These are phyloP conservation scores for Microplitis demolitor DNA, from an alignment of 1,140 invertebrate species.

Conservation along the genomic window DNA sequence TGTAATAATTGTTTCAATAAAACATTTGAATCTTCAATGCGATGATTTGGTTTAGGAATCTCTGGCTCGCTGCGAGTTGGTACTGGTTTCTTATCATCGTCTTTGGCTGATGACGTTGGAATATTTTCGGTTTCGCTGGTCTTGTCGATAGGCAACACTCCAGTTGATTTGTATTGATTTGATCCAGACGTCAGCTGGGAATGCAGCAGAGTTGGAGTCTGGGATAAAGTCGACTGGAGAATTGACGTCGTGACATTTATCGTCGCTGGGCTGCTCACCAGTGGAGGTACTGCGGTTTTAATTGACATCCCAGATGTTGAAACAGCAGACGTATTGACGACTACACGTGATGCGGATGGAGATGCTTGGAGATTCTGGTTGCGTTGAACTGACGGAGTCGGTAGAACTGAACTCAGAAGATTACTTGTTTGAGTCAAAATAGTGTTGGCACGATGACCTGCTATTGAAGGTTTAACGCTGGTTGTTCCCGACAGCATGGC, in stretches of 20 bases:
- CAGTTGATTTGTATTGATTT: slow-evolving; percentile 47
- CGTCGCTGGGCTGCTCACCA: slow-evolving; percentile 42
- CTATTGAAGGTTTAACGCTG: slow-evolving; percentile 50
- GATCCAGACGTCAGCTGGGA: slow-evolving; percentile 52
- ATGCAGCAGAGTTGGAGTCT: slow-evolving; percentile 52
- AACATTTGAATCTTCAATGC: slow-evolving; percentile 83
- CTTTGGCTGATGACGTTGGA: slow-evolving; percentile 38
- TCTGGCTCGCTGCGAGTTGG: slow-evolving; percentile 35
- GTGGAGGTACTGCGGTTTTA: slow-evolving; percentile 48
- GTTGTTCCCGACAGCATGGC: slow-evolving; percentile 55
- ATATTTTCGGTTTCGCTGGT: slow-evolving; percentile 46
- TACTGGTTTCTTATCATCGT: slow-evolving; percentile 37
- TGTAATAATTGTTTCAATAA: slow-evolving; percentile 88
- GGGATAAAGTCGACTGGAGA: slow-evolving; percentile 56
- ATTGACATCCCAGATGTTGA: too few species aligned
- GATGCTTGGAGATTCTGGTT: slow-evolving; percentile 47
- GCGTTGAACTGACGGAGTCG: slow-evolving; percentile 44
- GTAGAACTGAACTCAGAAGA: slow-evolving; percentile 48
- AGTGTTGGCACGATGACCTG: slow-evolving; percentile 46
- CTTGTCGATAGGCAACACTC: slow-evolving; percentile 53
- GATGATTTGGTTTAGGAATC: slow-evolving; percentile 42
- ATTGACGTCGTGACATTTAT: slow-evolving; percentile 54
- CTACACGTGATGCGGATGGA: too few species aligned
- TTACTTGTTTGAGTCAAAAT: slow-evolving; percentile 51
- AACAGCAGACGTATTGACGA: too few species aligned